A percentile compares a stretch with the other conserved stretches of the same genome.
Evolutionary conservation across 2,113 vertebrate species (phyloP).

Genomic region (Chelonoidis abingdonii): DNA sequence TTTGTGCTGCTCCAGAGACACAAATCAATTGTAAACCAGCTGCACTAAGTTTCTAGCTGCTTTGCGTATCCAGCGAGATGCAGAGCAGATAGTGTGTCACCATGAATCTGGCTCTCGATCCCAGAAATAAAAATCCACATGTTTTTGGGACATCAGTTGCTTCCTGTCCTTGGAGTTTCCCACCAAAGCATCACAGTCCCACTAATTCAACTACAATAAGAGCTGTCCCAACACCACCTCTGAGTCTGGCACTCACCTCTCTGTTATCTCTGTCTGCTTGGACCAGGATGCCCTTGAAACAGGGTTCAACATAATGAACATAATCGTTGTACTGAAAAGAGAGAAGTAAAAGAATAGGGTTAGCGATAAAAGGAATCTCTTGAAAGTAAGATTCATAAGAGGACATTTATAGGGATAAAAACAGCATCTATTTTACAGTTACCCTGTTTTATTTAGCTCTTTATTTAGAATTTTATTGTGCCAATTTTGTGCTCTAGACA

Average conservation of each 20-base stretch:
- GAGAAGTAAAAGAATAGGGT: neutral
- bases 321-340: slow-evolving; percentile 92
- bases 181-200: neutral
- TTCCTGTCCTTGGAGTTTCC: neutral
- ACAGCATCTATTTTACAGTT: neutral
- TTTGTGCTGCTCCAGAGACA: neutral
- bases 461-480: neutral
- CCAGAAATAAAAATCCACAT: neutral
- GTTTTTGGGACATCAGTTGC: neutral
- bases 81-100: neutral
- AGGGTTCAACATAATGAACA: slow-evolving; percentile 93
- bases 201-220: rapidly evolving
- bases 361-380: neutral
- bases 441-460: neutral
- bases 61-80: neutral
- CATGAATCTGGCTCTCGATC: neutral
- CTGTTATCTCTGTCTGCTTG: slow-evolving; percentile 96
- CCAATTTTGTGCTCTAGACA: neutral
- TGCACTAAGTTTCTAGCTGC: rapidly evolving
- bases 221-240: rapidly evolving
- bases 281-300: slow-evolving; percentile 94
- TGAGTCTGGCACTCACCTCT: slow-evolving; percentile 84
- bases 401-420: neutral
- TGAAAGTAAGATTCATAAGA: neutral
- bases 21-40: neutral